phyloP scores from a whole-genome alignment of 2,113 vertebrate genomes.

The Emydura subglobosa region DNA sequence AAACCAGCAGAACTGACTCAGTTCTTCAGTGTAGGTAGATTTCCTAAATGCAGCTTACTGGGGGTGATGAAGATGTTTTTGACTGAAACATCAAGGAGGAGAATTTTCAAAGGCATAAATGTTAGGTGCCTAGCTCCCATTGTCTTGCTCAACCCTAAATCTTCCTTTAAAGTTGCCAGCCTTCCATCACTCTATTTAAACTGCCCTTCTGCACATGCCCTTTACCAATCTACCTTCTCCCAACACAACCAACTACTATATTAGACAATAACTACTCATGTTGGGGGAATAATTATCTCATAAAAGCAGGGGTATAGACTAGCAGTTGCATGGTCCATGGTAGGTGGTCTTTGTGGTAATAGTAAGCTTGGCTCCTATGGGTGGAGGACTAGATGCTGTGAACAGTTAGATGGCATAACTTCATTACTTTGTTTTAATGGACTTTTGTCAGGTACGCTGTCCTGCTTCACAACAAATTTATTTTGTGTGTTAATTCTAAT shows the following conservation, averaged over 20 bases:
- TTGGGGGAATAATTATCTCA: not conserved
- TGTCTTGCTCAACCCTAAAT: not conserved
- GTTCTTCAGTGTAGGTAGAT: not conserved
- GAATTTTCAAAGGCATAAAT: not conserved
- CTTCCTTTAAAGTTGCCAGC: not conserved
- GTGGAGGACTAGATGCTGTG: not conserved
- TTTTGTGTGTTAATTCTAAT: not conserved
- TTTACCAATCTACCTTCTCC: not conserved
- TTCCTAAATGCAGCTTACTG: not conserved
- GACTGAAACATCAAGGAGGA: not conserved
- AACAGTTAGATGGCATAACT: not conserved
- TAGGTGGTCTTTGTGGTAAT: not conserved
- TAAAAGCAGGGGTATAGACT: not conserved
- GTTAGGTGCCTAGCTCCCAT: not conserved
- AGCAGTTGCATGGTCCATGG: not conserved
- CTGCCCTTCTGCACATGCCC: not conserved
- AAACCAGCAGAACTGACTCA: not conserved
- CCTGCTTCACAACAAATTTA: not conserved
- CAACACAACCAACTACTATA: not conserved
- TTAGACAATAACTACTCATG: not conserved
- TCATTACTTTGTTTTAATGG: not conserved
- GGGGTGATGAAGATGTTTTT: not conserved
- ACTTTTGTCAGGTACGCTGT: not conserved
- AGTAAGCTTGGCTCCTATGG: rapidly evolving
- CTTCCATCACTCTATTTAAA: not conserved